phyloP scores from a whole-genome alignment of 2,888 invertebrate species.

The Cephus rjabovi region DNA sequence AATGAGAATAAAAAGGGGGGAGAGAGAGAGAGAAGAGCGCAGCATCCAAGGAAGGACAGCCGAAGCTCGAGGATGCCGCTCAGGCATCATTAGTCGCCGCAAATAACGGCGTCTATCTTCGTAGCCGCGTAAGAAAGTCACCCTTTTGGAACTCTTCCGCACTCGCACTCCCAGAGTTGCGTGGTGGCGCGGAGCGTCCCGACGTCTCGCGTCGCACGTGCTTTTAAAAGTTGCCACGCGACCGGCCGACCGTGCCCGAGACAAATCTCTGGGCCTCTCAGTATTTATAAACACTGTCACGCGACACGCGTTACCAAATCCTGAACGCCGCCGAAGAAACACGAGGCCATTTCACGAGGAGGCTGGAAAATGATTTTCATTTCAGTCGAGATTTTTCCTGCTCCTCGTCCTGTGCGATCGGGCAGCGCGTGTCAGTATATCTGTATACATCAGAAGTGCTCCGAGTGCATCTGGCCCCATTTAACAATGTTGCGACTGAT shows the following conservation, averaged over 20 bases:
- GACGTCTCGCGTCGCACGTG: conserved; percentile 22
- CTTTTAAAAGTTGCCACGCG: conserved; percentile 27
- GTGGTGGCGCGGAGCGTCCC: not conserved
- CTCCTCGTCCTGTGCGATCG: too few relatives aligned
- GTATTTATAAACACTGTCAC: conserved; percentile 64
- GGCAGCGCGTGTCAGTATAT: too few relatives aligned
- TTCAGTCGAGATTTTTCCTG: too few relatives aligned
- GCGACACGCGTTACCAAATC: conserved; percentile 58
- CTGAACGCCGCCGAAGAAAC: conserved; percentile 40
- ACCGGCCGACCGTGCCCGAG: conserved; percentile 45
- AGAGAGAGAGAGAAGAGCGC: not conserved
- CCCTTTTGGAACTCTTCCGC: conserved; percentile 25
- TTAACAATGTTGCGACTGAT: too few relatives aligned
- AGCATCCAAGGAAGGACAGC: not conserved
- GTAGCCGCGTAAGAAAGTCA: conserved; percentile 23
- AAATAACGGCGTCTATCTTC: conserved; percentile 32
- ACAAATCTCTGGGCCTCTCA: conserved; percentile 60
- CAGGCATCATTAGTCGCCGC: conserved; percentile 42
- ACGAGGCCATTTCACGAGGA: too few relatives aligned
- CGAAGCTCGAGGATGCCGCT: conserved; percentile 18
- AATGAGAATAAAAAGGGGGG: too few relatives aligned
- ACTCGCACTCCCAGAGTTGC: conserved; percentile 9
- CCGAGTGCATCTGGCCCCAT: not conserved
- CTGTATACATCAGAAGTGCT: too few relatives aligned
- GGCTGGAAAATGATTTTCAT: too few relatives aligned